phyloP scores from a whole-genome alignment of 2,113 vertebrate species.

The Pachypanchax playfairii region DNA sequence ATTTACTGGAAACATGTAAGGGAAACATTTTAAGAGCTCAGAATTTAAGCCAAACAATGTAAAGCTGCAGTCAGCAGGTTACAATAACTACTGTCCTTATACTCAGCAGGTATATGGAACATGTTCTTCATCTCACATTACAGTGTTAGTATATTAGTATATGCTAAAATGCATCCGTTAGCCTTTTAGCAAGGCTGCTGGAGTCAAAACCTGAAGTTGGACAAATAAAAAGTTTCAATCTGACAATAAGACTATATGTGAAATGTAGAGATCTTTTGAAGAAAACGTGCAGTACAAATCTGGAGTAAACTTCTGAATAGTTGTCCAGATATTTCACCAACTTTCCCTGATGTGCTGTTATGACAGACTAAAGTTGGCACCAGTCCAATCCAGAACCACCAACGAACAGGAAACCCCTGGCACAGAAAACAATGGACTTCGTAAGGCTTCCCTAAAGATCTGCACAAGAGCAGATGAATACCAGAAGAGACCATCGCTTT shows the following conservation, averaged over 20 bases:
- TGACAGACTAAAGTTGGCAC: neutral
- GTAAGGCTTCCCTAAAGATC: conserved; percentile 27
- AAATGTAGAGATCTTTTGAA: neutral
- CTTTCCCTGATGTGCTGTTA: neutral
- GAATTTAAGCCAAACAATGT: no score
- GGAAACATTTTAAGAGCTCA: no score
- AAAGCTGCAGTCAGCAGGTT: no score
- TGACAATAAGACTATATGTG: neutral
- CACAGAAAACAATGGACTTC: neutral
- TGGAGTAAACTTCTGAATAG: no score
- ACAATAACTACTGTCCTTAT: neutral
- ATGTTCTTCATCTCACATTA: conserved; percentile 11
- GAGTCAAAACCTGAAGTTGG: no score
- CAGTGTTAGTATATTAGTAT: neutral
- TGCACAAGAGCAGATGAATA: conserved; percentile 16
- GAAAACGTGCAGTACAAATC: neutral
- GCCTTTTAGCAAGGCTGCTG: neutral
- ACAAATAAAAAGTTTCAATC: neutral
- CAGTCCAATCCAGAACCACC: neutral
- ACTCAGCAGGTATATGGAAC: conserved; percentile 11
- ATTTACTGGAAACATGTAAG: no score
- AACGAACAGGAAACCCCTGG: conserved; percentile 9
- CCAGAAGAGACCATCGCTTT: conserved; percentile 23
- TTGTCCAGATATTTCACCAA: no score
- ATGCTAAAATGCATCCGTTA: neutral